Evolutionary conservation across 1,140 invertebrate species (phyloP).

Genomic region (Sinonovacula constricta): DNA sequence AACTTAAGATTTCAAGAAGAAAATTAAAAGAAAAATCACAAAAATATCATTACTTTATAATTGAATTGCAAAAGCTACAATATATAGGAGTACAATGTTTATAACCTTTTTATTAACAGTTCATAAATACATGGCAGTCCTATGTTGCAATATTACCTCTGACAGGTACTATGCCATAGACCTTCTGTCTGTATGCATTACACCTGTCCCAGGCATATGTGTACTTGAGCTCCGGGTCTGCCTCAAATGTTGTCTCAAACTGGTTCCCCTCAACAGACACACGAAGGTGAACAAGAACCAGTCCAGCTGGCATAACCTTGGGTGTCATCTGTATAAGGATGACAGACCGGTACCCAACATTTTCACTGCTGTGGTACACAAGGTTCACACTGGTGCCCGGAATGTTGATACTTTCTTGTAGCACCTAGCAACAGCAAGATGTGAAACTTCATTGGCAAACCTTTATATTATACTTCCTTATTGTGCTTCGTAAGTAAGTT

Average conservation of each 20-base stretch:
- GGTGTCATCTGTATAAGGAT: constrained; percentile 94
- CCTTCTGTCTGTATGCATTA: constrained; percentile 98
- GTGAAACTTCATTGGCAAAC: constrained; percentile 1
- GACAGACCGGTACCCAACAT: constrained; percentile 94
- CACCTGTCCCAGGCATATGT: constrained; percentile 98
- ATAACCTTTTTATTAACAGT: too few species aligned
- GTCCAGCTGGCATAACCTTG: constrained; percentile 85
- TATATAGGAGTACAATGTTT: too few species aligned
- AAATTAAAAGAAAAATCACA: too few species aligned
- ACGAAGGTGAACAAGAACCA: constrained; percentile 91
- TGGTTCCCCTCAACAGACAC: constrained; percentile 94
- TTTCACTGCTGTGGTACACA: constrained; percentile 95
- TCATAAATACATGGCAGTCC: too few species aligned
- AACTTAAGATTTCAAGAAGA: background rate
- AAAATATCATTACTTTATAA: too few species aligned
- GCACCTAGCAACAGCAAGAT: constrained; percentile 83
- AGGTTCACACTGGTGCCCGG: constrained; percentile 94
- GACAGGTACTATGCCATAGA: constrained; percentile 81
- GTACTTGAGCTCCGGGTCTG: constrained; percentile 95
- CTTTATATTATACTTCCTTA: too few species aligned
- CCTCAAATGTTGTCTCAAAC: constrained; percentile 95
- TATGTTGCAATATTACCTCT: too few species aligned
- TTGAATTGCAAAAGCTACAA: too few species aligned
- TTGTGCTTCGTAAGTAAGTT: too few species aligned
- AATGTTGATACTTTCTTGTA: constrained; percentile 95